Evolutionary conservation across 2,113 vertebrate species (phyloP).

Genomic region (Prinia subflava): DNA sequence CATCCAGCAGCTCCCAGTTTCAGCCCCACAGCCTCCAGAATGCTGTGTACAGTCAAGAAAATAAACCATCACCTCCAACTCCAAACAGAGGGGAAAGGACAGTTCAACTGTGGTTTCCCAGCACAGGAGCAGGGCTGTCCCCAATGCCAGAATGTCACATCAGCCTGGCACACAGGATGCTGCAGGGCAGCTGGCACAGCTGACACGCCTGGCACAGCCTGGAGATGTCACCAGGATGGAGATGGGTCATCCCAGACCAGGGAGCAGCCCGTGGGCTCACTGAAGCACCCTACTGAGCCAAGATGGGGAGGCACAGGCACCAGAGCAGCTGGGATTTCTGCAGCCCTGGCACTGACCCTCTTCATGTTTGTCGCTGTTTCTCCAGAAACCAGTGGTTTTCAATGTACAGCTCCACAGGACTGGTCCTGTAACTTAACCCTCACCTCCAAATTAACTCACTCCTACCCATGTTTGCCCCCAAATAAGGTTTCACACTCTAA

Average conservation of each 20-base stretch:
- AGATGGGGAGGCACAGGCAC: neutral
- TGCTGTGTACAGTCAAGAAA: neutral
- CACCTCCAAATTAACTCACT: neutral
- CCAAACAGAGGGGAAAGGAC: neutral
- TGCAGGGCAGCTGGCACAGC: neutral
- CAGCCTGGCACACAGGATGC: neutral
- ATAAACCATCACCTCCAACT: neutral
- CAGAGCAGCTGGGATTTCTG: rapidly evolving
- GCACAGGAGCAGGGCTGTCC: neutral
- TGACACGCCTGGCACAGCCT: rapidly evolving
- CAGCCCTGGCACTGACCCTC: neutral
- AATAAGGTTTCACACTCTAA: neutral
- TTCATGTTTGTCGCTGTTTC: rapidly evolving
- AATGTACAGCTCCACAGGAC: neutral
- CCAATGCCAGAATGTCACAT: rapidly evolving
- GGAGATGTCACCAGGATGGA: neutral
- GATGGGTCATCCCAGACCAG: rapidly evolving
- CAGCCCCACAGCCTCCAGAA: rapidly evolving
- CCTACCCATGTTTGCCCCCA: neutral
- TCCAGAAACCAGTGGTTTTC: neutral
- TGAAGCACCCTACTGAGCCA: neutral
- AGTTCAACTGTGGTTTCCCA: neutral
- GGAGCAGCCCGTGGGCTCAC: neutral
- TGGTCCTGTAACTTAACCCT: neutral
- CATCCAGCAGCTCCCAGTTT: neutral